phyloP scores from a whole-genome alignment of 1,140 invertebrate genomes.

The Halyomorpha halys region DNA sequence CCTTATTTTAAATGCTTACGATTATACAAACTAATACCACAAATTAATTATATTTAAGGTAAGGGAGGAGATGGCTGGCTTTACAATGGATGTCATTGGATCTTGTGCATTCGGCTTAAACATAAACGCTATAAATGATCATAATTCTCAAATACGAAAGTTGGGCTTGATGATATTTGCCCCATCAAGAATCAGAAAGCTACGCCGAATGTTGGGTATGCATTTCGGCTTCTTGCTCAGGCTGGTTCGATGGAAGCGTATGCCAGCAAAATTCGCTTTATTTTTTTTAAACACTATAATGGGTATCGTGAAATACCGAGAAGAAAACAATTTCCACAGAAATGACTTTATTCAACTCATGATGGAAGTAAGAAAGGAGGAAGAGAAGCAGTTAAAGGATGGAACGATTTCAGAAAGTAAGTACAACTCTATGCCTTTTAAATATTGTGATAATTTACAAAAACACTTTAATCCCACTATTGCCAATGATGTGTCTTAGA shows the following conservation, averaged over 20 bases:
- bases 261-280: slow-evolving; percentile 31
- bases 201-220: background rate
- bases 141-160: slow-evolving; percentile 30
- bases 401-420: background rate
- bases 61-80: slow-evolving; percentile 31
- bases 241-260: background rate
- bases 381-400: slow-evolving; percentile 14
- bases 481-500: too few species aligned
- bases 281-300: slow-evolving; percentile 40
- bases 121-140: slow-evolving; percentile 41
- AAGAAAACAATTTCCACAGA: slow-evolving; percentile 37
- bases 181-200: background rate
- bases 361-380: too few species aligned
- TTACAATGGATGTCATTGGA: too few species aligned
- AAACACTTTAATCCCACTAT: too few species aligned
- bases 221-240: background rate
- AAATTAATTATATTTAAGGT: background rate
- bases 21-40: background rate
- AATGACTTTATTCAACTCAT: too few species aligned
- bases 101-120: slow-evolving; percentile 40
- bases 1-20: too few species aligned
- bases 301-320: slow-evolving; percentile 39
- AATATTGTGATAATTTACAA: too few species aligned
- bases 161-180: background rate
- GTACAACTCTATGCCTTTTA: too few species aligned